Evolutionary conservation across 2,797 vertebrate genomes (phyloP).

Genomic region (Glossophaga mutica): DNA sequence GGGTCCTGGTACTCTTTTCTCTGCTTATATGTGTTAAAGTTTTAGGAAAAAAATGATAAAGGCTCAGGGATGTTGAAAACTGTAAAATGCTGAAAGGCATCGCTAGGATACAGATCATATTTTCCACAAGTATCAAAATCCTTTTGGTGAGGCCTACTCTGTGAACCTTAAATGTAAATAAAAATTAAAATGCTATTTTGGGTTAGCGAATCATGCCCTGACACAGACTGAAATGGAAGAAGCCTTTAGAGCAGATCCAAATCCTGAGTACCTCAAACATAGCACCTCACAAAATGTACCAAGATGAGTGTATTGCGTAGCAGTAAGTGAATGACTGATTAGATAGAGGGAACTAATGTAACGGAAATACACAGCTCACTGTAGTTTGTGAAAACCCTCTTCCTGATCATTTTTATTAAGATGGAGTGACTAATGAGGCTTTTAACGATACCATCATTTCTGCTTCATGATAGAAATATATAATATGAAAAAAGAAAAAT

Average conservation of each 20-base stretch:
- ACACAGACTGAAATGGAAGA: neutral
- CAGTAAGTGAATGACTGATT: neutral
- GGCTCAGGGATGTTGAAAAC: neutral
- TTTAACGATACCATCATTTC: neutral
- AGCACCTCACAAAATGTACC: neutral
- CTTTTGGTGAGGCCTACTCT: neutral
- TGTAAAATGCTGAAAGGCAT: neutral
- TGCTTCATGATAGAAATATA: neutral
- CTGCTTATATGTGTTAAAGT: neutral
- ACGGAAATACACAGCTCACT: neutral
- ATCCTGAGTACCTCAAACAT: neutral
- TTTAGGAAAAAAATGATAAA: neutral
- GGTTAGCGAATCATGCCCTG: neutral
- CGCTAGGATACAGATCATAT: neutral
- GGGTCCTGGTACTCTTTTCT: neutral
- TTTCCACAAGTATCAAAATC: neutral
- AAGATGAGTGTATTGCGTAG: neutral
- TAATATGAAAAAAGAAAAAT: neutral
- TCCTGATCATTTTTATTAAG: neutral
- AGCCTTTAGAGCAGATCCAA: neutral
- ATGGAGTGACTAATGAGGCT: neutral
- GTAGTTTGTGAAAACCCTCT: neutral
- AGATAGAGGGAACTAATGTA: neutral
- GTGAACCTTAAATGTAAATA: neutral
- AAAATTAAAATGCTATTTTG: neutral